Percentiles rank a stretch among this genome's conserved stretches.
These are phyloP conservation scores for Cremastinae sp. DNA, from an alignment of 2,888 invertebrate genomes.

Conservation along the genomic window DNA sequence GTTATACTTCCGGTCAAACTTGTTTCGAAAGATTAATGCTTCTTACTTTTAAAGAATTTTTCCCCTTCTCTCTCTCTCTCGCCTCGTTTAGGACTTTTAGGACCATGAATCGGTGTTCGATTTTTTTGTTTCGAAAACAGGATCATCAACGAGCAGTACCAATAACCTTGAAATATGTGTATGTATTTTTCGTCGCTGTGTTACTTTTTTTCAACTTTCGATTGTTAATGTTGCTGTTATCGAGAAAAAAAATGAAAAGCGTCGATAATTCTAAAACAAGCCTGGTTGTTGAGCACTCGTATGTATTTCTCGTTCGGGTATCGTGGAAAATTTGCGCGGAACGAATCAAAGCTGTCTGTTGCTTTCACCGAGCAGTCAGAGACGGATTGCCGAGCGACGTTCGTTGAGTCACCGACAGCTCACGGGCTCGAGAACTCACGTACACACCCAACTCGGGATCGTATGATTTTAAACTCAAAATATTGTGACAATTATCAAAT, in stretches of 20 bases:
- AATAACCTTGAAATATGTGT: no score
- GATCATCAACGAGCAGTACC: neutral
- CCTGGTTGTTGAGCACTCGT: conserved; percentile 36
- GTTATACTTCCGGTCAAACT: conserved; percentile 59
- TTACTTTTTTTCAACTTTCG: neutral
- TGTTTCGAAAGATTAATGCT: conserved; percentile 6
- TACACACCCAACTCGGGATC: neutral
- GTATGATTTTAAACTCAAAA: conserved; percentile 2
- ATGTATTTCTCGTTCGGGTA: conserved; percentile 37
- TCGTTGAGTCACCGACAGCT: conserved; percentile 43
- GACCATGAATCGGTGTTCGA: conserved; percentile 16
- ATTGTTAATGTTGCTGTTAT: conserved; percentile 15
- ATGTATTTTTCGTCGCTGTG: no score
- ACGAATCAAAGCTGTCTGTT: conserved; percentile 61
- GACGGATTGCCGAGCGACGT: conserved; percentile 58
- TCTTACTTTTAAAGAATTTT: neutral
- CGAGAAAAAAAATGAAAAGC: conserved; percentile 1
- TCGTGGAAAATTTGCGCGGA: conserved; percentile 61
- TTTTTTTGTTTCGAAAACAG: conserved; percentile 5
- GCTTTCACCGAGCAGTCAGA: conserved; percentile 60
- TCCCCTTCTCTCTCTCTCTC: conserved; percentile 18
- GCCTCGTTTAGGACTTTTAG: conserved; percentile 6
- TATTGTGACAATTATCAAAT: conserved; percentile 9
- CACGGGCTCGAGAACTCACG: conserved; percentile 7
- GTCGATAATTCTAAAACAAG: conserved; percentile 30